Percentiles rank a stretch among this genome's conserved stretches.
These are phyloP conservation scores for Calcarius lapponicus DNA, from an alignment of 2,797 vertebrate species.

Conservation along the genomic window DNA sequence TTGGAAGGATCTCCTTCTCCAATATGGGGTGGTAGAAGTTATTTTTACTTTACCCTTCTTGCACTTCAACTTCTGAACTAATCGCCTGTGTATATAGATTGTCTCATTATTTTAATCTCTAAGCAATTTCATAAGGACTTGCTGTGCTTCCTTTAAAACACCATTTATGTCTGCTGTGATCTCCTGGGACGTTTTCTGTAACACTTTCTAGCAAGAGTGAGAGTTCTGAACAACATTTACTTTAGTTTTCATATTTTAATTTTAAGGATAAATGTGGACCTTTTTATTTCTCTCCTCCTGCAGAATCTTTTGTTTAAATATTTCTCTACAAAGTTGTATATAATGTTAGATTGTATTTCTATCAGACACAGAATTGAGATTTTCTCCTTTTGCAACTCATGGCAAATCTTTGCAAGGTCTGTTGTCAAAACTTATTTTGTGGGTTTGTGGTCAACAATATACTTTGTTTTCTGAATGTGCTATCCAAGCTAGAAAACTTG, in stretches of 20 bases:
- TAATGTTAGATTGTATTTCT: not conserved
- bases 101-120: not conserved
- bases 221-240: not conserved
- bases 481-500: not conserved
- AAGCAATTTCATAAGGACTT: not conserved
- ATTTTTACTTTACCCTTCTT: not conserved
- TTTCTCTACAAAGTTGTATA: not conserved
- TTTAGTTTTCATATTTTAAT: not conserved
- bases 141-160: not conserved
- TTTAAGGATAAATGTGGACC: not conserved
- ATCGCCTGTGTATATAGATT: not conserved
- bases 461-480: not conserved
- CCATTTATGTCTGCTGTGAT: not conserved
- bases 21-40: fast-evolving
- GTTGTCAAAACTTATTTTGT: not conserved
- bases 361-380: not conserved
- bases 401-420: not conserved
- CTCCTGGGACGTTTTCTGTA: not conserved
- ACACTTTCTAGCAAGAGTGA: not conserved
- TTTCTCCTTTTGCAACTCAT: not conserved
- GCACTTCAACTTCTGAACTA: not conserved
- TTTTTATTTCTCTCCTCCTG: not conserved
- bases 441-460: not conserved
- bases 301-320: not conserved
- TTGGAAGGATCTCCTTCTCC: not conserved